Conservation (phyloP, 2,113 vertebrate genomes). For the Monopterus albus region DNA sequence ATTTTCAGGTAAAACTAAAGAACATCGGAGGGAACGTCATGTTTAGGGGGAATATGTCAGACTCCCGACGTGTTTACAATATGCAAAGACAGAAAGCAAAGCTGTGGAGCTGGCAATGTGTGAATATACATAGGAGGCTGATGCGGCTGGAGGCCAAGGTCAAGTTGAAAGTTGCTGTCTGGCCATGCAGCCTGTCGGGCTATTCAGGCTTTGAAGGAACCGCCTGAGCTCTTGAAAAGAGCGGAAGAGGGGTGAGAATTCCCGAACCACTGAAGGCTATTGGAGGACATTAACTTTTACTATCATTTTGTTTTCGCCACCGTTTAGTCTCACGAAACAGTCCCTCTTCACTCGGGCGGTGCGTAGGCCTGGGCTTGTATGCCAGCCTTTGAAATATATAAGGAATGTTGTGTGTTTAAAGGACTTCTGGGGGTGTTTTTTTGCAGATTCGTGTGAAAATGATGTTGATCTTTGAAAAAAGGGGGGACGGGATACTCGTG, state of each 20-base stretch:
- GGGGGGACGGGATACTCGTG: constrained; percentile 30
- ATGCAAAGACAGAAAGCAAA: constrained; percentile 67
- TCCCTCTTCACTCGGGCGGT: constrained; percentile 28
- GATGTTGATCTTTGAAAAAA: constrained; percentile 53
- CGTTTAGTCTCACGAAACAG: constrained; percentile 51
- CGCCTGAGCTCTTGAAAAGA: constrained; percentile 77
- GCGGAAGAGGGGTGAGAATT: constrained; percentile 81
- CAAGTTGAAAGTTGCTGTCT: constrained; percentile 96
- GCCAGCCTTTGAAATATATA: constrained; percentile 25
- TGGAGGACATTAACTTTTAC: constrained; percentile 79
- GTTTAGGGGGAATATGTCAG: background rate
- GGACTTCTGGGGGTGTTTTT: constrained; percentile 47
- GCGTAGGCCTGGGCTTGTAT: constrained; percentile 14
- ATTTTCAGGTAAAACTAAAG: background rate
- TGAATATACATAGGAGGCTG: constrained; percentile 83
- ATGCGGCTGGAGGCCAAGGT: constrained; percentile 95
- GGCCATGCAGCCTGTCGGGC: constrained; percentile 84
- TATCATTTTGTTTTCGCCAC: constrained; percentile 70
- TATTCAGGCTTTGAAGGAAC: constrained; percentile 82
- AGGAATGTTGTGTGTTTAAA: constrained; percentile 32
- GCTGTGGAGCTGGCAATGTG: constrained; percentile 70
- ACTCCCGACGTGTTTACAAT: constrained; percentile 67
- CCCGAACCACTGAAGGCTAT: constrained; percentile 77
- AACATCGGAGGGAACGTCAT: background rate
- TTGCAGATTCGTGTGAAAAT: constrained; percentile 69